A percentile compares a stretch with the other conserved stretches of the same genome.
These are phyloP conservation scores for Drusus annulatus DNA, from an alignment of 1,140 invertebrate species.

Conservation along the genomic window DNA sequence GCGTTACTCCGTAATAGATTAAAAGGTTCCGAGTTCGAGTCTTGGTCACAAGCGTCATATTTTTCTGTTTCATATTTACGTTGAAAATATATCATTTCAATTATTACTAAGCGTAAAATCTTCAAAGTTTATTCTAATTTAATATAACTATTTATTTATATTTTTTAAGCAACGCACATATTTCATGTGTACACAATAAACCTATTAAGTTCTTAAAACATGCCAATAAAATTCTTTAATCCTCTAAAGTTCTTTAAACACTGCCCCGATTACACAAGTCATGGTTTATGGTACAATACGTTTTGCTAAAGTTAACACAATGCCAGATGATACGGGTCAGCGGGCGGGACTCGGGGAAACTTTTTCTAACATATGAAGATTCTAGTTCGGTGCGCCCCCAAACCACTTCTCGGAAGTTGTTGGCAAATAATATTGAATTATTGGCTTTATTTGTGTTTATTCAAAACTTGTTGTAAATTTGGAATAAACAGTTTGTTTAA, in stretches of 20 bases:
- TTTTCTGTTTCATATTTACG: no score
- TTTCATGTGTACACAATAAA: no score
- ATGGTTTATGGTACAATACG: constrained; percentile 37
- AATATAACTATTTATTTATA: no score
- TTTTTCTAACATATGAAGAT: constrained; percentile 39
- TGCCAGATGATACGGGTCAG: constrained; percentile 31
- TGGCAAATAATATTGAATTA: constrained; percentile 14
- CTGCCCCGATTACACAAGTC: constrained; percentile 13
- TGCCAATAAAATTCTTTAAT: no score
- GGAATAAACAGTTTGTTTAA: background rate
- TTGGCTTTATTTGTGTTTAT: constrained; percentile 23
- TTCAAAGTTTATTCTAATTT: no score
- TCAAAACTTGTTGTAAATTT: constrained; percentile 7
- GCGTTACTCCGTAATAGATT: no score
- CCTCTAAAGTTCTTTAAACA: background rate
- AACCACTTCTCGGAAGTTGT: constrained; percentile 8
- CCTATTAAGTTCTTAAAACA: no score
- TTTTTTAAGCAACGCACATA: no score
- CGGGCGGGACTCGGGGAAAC: constrained; percentile 7
- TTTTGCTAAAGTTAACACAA: constrained; percentile 36
- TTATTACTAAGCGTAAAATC: no score
- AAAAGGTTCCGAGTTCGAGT: no score
- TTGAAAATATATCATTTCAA: no score
- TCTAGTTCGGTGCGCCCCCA: background rate
- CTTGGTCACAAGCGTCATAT: no score